phyloP scores from a whole-genome alignment of 1,140 invertebrate species.

The Anagrus nilaparvatae region DNA sequence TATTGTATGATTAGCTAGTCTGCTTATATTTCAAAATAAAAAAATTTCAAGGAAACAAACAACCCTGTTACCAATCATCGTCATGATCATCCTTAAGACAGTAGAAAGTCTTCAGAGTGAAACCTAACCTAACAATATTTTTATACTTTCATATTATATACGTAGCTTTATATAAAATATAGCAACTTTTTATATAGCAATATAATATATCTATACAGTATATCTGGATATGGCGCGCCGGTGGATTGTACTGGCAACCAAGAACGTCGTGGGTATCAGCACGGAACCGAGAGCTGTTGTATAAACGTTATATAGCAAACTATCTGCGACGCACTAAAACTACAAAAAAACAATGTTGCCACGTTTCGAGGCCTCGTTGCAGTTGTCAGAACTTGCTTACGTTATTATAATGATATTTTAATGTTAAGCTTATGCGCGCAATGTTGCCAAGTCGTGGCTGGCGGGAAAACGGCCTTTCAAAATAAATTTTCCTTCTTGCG shows the following conservation, averaged over 20 bases:
- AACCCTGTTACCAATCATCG: too few relatives aligned
- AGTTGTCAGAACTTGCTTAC: slow-evolving; percentile 11
- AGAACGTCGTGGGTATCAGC: slow-evolving; percentile 42
- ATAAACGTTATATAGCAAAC: slow-evolving; percentile 32
- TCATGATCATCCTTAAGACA: too few relatives aligned
- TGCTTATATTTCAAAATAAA: too few relatives aligned
- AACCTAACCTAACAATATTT: slow-evolving; percentile 19
- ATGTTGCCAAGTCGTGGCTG: slow-evolving; percentile 30
- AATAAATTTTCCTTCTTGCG: slow-evolving; percentile 34
- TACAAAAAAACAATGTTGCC: slow-evolving; percentile 38
- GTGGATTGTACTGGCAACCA: too few relatives aligned
- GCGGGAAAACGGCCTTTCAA: slow-evolving; percentile 42
- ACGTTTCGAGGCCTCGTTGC: slow-evolving; percentile 37
- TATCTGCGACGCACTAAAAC: slow-evolving; percentile 34
- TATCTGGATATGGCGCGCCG: too few relatives aligned
- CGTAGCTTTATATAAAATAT: too few relatives aligned
- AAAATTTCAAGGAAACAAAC: too few relatives aligned
- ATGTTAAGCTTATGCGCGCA: slow-evolving; percentile 12
- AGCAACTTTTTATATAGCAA: too few relatives aligned
- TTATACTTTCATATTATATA: too few relatives aligned
- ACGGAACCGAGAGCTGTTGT: slow-evolving; percentile 42
- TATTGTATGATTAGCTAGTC: too few relatives aligned
- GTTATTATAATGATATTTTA: slow-evolving; percentile 17
- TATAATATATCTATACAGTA: too few relatives aligned
- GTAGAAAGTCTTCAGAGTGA: slow-evolving; percentile 40